Conservation (phyloP, 2,888 invertebrate species). For the Cataglyphis cursor region DNA sequence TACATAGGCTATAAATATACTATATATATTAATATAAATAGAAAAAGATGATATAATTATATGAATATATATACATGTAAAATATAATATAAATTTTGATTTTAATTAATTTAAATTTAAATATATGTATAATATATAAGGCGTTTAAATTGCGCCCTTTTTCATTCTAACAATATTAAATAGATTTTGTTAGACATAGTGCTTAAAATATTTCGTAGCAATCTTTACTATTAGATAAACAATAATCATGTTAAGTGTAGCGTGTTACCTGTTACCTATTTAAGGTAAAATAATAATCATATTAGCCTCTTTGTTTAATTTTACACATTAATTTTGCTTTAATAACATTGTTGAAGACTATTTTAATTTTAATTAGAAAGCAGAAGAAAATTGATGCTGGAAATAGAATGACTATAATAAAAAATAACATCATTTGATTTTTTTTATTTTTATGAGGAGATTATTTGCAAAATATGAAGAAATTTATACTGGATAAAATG, state of each 20-base stretch:
- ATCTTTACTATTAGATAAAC: background rate
- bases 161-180: background rate
- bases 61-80: too few species aligned
- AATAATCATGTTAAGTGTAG: background rate
- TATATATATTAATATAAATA: background rate
- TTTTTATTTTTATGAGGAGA: conserved; percentile 12
- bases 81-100: background rate
- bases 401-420: background rate
- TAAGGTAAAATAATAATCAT: background rate
- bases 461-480: conserved; percentile 19
- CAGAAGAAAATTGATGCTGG: background rate
- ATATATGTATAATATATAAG: background rate
- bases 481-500: conserved; percentile 26
- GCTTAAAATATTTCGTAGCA: background rate
- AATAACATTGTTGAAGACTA: background rate
- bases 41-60: background rate
- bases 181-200: background rate
- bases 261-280: background rate
- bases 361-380: background rate
- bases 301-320: background rate
- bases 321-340: background rate
- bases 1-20: background rate
- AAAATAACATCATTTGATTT: background rate
- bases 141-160: background rate
- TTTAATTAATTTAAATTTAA: conserved; percentile 6